Percentiles rank a stretch among this genome's conserved stretches.
Conservation (phyloP, 2,113 vertebrate genomes). For the Bubalus kerabau region DNA sequence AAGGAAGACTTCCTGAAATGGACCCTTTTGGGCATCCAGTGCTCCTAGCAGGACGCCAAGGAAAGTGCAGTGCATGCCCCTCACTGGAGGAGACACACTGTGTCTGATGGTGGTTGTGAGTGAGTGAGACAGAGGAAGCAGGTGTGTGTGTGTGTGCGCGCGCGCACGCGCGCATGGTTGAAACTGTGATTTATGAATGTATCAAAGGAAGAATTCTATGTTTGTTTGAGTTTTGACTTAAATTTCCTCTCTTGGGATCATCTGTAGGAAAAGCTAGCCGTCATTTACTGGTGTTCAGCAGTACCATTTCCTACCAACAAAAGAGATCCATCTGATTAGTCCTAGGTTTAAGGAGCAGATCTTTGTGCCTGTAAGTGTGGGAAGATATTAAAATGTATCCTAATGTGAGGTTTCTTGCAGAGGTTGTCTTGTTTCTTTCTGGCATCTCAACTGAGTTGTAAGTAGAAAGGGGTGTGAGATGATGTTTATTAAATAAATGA, state of each 20-base stretch:
- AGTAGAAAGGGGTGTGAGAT: background rate
- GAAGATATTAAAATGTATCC: background rate
- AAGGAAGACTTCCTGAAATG: background rate
- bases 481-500: background rate
- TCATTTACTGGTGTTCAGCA: background rate
- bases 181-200: background rate
- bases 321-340: background rate
- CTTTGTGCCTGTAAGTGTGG: background rate
- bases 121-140: background rate
- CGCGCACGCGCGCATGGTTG: rapidly evolving
- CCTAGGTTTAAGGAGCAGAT: background rate
- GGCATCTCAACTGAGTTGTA: background rate
- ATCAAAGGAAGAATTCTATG: background rate
- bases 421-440: background rate
- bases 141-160: background rate
- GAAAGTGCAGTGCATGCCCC: background rate
- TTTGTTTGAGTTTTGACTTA: background rate
- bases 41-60: background rate
- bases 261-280: background rate
- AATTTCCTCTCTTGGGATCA: background rate
- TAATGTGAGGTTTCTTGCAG: background rate
- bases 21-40: background rate
- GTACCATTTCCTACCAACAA: background rate
- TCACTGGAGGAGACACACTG: background rate
- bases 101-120: background rate